A percentile compares a stretch with the other conserved stretches of the same genome.
phyloP scores from a whole-genome alignment of 1,140 invertebrate genomes.

The Gryllus bimaculatus region DNA sequence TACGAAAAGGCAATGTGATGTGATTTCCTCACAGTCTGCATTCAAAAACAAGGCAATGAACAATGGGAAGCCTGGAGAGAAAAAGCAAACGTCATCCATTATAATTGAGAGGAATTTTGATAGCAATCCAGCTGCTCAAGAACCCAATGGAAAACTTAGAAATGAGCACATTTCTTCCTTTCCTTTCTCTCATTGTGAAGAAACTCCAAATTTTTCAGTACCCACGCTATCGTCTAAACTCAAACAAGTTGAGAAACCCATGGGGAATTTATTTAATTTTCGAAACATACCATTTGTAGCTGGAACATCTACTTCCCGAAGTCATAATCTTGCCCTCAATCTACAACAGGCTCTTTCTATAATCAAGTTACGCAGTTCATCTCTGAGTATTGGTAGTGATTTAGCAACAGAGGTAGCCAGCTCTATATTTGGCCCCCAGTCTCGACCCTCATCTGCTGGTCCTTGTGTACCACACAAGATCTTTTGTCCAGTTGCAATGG shows the following conservation, averaged over 20 bases:
- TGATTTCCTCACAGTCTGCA: no score
- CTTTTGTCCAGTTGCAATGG: background rate
- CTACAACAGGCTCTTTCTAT: slow-evolving; percentile 39
- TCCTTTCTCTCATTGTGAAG: background rate
- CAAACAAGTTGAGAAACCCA: slow-evolving; percentile 38
- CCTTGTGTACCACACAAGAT: background rate
- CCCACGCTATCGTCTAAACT: slow-evolving; percentile 42
- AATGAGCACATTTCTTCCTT: background rate
- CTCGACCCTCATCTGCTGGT: background rate
- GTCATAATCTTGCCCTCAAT: slow-evolving; percentile 45
- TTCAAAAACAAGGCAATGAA: no score
- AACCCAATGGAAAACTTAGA: background rate
- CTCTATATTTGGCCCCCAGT: background rate
- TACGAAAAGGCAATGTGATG: no score
- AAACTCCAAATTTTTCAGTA: background rate
- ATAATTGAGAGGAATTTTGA: background rate
- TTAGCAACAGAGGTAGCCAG: background rate
- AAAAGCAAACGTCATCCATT: background rate
- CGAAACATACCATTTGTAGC: slow-evolving; percentile 45
- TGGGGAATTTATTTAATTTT: slow-evolving; percentile 38
- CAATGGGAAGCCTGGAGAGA: background rate
- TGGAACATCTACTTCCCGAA: slow-evolving; percentile 41
- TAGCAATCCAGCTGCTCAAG: background rate
- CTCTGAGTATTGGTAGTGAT: background rate
- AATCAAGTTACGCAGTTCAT: slow-evolving; percentile 15